A percentile compares a stretch with the other conserved stretches of the same genome.
phyloP scores from a whole-genome alignment of 37 sponge, comb jelly and placozoan genomes.

The Hexactinellida sp. region DNA sequence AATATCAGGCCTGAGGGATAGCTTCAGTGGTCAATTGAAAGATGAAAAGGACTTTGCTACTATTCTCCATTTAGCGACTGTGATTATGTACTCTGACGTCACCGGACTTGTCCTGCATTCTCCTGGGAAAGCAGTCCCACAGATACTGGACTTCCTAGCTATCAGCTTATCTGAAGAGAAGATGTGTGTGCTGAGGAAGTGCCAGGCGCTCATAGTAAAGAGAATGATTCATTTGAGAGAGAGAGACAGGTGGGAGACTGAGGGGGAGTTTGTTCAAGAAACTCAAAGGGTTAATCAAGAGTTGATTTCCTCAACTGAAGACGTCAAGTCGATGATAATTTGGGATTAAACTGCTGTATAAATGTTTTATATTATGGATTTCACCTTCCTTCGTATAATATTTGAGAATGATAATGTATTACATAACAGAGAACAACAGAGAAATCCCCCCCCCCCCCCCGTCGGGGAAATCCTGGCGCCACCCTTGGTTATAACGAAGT shows the following conservation, averaged over 20 bases:
- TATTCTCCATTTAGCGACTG: slow-evolving; percentile 58
- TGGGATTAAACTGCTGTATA: not conserved
- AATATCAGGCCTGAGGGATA: not conserved
- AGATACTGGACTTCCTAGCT: not conserved
- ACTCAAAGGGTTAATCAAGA: not conserved
- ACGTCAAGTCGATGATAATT: not conserved
- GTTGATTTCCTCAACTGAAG: not conserved
- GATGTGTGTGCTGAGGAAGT: not conserved
- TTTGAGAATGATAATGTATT: too few species aligned
- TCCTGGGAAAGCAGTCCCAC: slow-evolving; percentile 79
- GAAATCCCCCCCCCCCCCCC: too few species aligned
- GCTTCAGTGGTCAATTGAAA: slow-evolving; percentile 43
- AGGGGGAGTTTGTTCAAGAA: not conserved
- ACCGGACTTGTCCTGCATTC: slow-evolving; percentile 57
- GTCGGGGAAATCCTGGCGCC: too few species aligned
- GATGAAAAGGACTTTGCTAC: slow-evolving; percentile 65
- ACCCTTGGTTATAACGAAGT: too few species aligned
- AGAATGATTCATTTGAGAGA: not conserved
- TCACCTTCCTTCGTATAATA: too few species aligned
- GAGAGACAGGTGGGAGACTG: not conserved
- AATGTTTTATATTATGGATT: not conserved
- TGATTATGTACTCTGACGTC: slow-evolving; percentile 58
- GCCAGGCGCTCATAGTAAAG: not conserved
- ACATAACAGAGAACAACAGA: too few species aligned
- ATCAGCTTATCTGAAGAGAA: not conserved